phyloP scores from a whole-genome alignment of 2,797 vertebrate genomes.

The Vireo griseus region DNA sequence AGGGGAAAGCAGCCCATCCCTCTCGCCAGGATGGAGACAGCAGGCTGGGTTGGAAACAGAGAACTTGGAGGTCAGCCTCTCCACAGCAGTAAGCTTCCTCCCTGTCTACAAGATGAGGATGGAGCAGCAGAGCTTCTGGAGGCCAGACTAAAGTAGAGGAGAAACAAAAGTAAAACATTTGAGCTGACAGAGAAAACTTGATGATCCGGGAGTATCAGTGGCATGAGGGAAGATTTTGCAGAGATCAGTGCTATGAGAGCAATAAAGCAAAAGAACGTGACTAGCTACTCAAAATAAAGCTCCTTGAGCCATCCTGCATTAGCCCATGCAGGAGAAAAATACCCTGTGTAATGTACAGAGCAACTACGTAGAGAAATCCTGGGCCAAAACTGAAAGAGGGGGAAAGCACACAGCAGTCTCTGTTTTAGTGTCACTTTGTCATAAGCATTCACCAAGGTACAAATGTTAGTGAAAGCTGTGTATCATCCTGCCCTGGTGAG shows the following conservation, averaged over 20 bases:
- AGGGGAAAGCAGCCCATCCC: neutral
- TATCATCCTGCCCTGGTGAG: neutral
- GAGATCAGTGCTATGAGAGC: neutral
- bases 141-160: neutral
- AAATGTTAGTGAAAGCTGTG: neutral
- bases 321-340: neutral
- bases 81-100: neutral
- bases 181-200: neutral
- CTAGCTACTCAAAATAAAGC: slow-evolving; percentile 4
- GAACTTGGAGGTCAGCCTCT: neutral
- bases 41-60: neutral
- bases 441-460: neutral
- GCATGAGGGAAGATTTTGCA: neutral
- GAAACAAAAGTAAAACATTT: neutral
- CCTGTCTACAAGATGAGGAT: neutral
- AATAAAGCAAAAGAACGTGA: neutral
- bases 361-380: neutral
- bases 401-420: neutral
- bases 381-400: neutral
- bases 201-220: neutral
- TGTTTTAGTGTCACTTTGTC: neutral
- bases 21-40: neutral
- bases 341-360: neutral
- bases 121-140: neutral
- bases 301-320: neutral